Conservation (phyloP, 2,113 vertebrate species). For the Chunga burmeisteri region DNA sequence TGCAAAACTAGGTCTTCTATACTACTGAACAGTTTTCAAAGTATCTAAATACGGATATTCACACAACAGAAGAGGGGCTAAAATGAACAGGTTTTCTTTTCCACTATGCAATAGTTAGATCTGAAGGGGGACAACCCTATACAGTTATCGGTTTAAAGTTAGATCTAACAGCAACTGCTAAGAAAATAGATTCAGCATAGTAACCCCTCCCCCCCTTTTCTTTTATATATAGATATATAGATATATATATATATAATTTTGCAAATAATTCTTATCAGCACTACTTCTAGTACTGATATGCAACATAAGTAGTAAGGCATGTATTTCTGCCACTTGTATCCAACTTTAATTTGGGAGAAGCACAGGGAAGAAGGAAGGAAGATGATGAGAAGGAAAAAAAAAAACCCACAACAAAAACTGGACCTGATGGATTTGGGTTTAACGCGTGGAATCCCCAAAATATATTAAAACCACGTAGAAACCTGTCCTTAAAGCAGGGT, state of each 20-base stretch:
- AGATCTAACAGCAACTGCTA: conserved; percentile 42
- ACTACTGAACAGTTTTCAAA: background rate
- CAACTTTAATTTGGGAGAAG: background rate
- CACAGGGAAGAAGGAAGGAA: background rate
- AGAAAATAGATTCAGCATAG: conserved; percentile 51
- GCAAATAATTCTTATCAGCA: conserved; percentile 27
- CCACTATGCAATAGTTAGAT: conserved; percentile 71
- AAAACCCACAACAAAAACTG: background rate
- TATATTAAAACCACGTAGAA: background rate
- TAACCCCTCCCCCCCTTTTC: background rate
- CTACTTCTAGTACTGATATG: background rate
- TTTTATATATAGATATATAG: conserved; percentile 53
- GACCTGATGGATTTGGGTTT: conserved; percentile 23
- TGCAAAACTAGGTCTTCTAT: conserved; percentile 28
- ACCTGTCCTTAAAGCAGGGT: background rate
- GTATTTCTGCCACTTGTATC: conserved; percentile 17
- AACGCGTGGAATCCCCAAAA: conserved; percentile 9
- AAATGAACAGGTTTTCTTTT: conserved; percentile 79
- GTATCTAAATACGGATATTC: conserved; percentile 47
- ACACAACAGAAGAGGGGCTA: conserved; percentile 71
- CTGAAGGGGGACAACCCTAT: background rate
- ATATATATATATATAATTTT: conserved; percentile 46
- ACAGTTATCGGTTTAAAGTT: conserved; percentile 55
- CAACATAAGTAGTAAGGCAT: conserved; percentile 18
- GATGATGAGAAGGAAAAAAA: background rate